phyloP scores from a whole-genome alignment of 2,797 vertebrate genomes.

The Florisuga fusca region DNA sequence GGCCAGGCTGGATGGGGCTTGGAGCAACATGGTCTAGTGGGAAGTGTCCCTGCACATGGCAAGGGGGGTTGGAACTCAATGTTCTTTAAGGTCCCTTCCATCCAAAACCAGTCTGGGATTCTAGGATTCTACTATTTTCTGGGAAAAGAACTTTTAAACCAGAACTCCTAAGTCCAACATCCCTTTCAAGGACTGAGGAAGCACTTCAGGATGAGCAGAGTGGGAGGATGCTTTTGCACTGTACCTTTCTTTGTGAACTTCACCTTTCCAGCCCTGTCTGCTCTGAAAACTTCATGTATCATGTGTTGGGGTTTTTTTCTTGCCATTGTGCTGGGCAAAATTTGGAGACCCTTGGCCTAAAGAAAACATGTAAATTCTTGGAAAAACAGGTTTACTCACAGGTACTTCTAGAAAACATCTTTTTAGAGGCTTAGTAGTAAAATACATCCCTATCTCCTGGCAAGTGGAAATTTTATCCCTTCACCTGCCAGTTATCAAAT shows the following conservation, averaged over 20 bases:
- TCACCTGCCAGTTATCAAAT: not conserved
- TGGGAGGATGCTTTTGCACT: not conserved
- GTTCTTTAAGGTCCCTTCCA: no score
- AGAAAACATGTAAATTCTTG: not conserved
- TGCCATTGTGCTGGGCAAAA: not conserved
- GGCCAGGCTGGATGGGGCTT: no score
- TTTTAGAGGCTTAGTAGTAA: not conserved
- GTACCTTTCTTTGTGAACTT: not conserved
- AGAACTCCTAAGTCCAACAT: not conserved
- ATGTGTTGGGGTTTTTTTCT: not conserved
- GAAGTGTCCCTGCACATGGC: no score
- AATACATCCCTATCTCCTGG: not conserved
- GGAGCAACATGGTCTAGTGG: no score
- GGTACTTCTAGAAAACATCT: not conserved
- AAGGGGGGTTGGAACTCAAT: no score
- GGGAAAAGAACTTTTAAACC: not conserved
- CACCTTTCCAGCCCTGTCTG: not conserved
- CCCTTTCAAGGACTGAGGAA: fast-evolving
- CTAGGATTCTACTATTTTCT: not conserved
- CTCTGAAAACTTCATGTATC: not conserved
- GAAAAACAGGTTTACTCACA: not conserved
- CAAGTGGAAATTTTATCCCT: not conserved
- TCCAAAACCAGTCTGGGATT: no score
- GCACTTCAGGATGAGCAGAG: not conserved
- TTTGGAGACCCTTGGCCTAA: not conserved